A percentile compares a stretch with the other conserved stretches of the same genome.
Evolutionary conservation across 2,797 vertebrate species (phyloP).

Genomic region (Aplochiton taeniatus): DNA sequence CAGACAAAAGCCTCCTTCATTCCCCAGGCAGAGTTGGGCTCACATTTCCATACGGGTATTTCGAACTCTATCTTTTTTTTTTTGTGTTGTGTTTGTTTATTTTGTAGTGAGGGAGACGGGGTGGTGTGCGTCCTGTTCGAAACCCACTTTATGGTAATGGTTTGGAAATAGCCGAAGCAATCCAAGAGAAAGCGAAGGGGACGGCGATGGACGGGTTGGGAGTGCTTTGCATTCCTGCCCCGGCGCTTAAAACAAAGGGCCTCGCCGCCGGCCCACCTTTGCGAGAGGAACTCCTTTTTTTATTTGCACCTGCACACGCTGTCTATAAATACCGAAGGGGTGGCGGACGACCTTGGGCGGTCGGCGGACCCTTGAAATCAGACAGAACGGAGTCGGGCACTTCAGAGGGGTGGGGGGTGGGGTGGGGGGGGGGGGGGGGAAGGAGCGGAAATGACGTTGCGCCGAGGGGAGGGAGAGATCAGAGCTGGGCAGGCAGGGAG

Average conservation of each 20-base stretch:
- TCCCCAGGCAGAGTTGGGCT: constrained; percentile 35
- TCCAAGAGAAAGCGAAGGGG: constrained; percentile 57
- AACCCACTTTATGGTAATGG: constrained; percentile 62
- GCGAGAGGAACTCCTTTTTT: constrained; percentile 42
- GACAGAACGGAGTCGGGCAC: constrained; percentile 46
- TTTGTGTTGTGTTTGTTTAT: constrained; percentile 59
- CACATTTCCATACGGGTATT: constrained; percentile 45
- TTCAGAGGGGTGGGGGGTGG: constrained; percentile 41
- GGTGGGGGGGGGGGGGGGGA: constrained; percentile 27
- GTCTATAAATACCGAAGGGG: constrained; percentile 57
- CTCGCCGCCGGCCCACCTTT: constrained; percentile 55
- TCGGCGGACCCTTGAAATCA: constrained; percentile 46
- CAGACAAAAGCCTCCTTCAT: constrained; percentile 67
- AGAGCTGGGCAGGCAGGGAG: constrained; percentile 38
- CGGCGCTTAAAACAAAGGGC: constrained; percentile 53
- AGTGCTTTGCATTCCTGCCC: constrained; percentile 59
- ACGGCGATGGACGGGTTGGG: constrained; percentile 46
- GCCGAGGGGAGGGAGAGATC: constrained; percentile 54
- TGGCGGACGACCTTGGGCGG: constrained; percentile 41
- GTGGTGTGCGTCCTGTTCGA: constrained; percentile 52
- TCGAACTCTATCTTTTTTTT: constrained; percentile 58
- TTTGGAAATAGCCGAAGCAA: constrained; percentile 63
- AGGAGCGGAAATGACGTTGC: constrained; percentile 25
- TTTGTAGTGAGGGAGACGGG: constrained; percentile 48
- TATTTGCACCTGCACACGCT: constrained; percentile 62